These are phyloP conservation scores for Montipora efflorescens DNA, from an alignment of 64 coral and sea anemone genomes.

Conservation along the genomic window DNA sequence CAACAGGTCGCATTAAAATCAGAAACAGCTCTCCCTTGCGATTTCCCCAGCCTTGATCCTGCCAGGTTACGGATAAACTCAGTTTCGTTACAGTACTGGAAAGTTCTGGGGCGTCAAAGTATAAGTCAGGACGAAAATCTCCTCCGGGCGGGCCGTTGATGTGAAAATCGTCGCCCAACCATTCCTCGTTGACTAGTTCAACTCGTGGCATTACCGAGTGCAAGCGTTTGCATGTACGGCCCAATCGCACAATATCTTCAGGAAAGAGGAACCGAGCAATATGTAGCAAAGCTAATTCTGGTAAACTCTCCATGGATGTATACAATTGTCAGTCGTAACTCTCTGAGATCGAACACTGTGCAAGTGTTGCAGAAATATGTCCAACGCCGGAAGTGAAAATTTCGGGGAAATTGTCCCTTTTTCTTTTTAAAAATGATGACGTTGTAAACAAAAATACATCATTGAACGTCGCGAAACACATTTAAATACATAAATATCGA, in stretches of 20 bases:
- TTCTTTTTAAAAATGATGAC: too few relatives aligned
- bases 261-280: conserved; percentile 58
- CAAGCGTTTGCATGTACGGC: conserved; percentile 11
- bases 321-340: background rate
- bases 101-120: conserved; percentile 63
- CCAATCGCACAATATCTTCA: conserved; percentile 59
- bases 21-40: conserved; percentile 63
- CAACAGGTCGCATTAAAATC: conserved; percentile 45
- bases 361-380: too few relatives aligned
- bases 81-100: conserved; percentile 8
- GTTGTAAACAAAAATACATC: too few relatives aligned
- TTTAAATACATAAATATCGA: too few relatives aligned
- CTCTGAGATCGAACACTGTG: too few relatives aligned
- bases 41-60: conserved; percentile 74
- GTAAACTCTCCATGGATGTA: conserved; percentile 46
- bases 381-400: too few relatives aligned
- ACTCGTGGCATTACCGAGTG: conserved; percentile 44
- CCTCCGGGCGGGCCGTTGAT: conserved; percentile 35
- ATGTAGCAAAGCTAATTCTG: conserved; percentile 15
- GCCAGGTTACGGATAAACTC: conserved; percentile 42
- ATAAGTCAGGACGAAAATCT: conserved; percentile 45
- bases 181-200: background rate
- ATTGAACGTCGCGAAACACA: too few relatives aligned
- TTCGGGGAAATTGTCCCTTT: too few relatives aligned
- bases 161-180: conserved; percentile 39